phyloP scores from a whole-genome alignment of 2,113 vertebrate species.

The Atherinomorus stipes region DNA sequence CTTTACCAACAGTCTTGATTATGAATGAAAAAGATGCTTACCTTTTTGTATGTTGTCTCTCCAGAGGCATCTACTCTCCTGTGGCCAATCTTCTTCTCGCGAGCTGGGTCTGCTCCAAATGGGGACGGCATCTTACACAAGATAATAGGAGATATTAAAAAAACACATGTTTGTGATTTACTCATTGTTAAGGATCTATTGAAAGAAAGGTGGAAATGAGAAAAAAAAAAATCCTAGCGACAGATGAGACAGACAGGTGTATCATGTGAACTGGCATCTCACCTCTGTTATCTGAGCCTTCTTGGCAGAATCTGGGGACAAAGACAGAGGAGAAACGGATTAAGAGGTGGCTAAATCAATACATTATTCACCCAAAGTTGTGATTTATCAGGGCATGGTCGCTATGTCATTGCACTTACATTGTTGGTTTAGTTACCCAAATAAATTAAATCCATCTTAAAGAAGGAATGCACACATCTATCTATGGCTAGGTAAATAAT shows the following conservation, averaged over 20 bases:
- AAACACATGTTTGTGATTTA: no score
- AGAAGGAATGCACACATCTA: background rate
- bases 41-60: slow-evolving; percentile 99
- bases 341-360: slow-evolving; percentile 7
- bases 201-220: background rate
- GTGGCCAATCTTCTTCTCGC: slow-evolving; percentile 95
- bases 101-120: slow-evolving; percentile 80
- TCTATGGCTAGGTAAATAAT: background rate
- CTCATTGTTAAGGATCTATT: background rate
- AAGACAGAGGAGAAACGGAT: slow-evolving; percentile 42
- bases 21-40: slow-evolving; percentile 48
- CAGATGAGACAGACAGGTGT: slow-evolving; percentile 5
- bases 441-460: background rate
- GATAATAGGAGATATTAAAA: background rate
- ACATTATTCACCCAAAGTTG: slow-evolving; percentile 28
- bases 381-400: background rate
- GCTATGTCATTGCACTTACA: background rate
- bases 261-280: slow-evolving; percentile 43
- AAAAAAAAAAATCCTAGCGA: background rate
- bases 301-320: slow-evolving; percentile 71
- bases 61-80: slow-evolving; percentile 95
- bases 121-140: slow-evolving; percentile 83
- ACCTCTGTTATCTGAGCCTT: slow-evolving; percentile 81
- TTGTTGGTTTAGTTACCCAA: background rate
- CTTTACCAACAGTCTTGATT: background rate